A percentile compares a stretch with the other conserved stretches of the same genome.
phyloP scores from a whole-genome alignment of 64 coral and sea anemone species.

The Pachyseris speciosa region DNA sequence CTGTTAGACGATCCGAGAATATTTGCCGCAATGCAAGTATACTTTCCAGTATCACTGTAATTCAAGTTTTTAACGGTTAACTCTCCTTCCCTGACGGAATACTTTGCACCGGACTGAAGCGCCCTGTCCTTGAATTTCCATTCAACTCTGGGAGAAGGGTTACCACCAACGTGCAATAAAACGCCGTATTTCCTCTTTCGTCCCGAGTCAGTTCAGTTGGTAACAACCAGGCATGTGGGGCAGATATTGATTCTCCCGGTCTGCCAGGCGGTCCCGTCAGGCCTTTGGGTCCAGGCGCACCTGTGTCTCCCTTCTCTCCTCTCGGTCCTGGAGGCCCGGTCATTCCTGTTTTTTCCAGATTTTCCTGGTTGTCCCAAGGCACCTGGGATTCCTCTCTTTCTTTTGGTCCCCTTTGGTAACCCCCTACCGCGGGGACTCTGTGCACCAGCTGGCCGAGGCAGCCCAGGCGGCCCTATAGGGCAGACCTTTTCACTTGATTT shows the following conservation, averaged over 20 bases:
- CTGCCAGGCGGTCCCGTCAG: constrained; percentile 29
- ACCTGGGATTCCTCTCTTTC: background rate
- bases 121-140: constrained; percentile 9
- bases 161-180: constrained; percentile 58
- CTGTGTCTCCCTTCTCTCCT: constrained; percentile 22
- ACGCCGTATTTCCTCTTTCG: background rate
- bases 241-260: constrained; percentile 38
- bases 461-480: background rate
- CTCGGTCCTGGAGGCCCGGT: background rate
- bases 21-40: constrained; percentile 28
- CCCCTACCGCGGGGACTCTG: background rate
- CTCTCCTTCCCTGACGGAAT: constrained; percentile 11
- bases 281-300: constrained; percentile 15
- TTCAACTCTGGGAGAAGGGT: background rate
- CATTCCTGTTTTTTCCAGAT: constrained; percentile 21
- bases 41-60: constrained; percentile 42
- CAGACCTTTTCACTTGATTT: constrained; percentile 20
- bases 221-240: constrained; percentile 4
- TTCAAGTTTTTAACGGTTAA: constrained; percentile 36
- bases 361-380: background rate
- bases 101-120: constrained; percentile 1
- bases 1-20: constrained; percentile 4
- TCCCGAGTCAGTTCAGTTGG: background rate
- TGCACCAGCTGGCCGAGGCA: background rate
- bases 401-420: background rate